Evolutionary conservation across 1,140 invertebrate genomes (phyloP), one percentile per base, ranked within the genome.

Genomic region (Saccostrea cuccullata): DNA sequence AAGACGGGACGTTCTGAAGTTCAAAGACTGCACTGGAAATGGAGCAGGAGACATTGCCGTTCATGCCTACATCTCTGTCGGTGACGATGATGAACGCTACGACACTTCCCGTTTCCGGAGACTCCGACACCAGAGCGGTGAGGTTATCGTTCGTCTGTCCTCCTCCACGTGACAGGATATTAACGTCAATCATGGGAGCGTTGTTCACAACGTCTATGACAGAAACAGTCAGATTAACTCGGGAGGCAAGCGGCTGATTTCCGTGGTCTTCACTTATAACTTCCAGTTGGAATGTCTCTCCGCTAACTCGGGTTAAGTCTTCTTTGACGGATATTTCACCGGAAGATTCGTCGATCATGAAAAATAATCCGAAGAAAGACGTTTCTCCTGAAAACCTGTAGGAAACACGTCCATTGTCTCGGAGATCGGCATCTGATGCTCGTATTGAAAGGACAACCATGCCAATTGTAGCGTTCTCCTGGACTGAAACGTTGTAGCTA

Each of bases 151-250:
- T 89, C 55, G 86, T 86, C 20, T 87, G 89, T 30, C 23, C 70
- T 11, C 70, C 70, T 77, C 70, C 70, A 15, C 12, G 26, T 5
- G 90, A 88, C 0, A 93, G 88, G 1, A 91, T 91, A 36, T 91
- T 93, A n/a, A 93, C 90, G 0, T 98, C 97, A 92, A 99, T 98
- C 86, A 96, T 96, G 0, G 98, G 98, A 0, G 96, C 96, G 93
- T 99, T 98, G 94, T 99, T 98, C 93, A 99, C 99, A 90, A 98
- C 97, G 94, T 99, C 98, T 89, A 97, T 96, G 0, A 99, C 95
- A 12, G 88, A 82, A 36, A 94, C 84, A 20, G 95, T 96, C 56
- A 98, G 95, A 58, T 96, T 95, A 15, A 98, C 96, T 23, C 96
- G 96, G 0, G 97, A 91, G 12, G 4, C 94, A 86, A 47, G 94